Conservation (phyloP, 2,797 vertebrate genomes). For the Takifugu ocellatus region DNA sequence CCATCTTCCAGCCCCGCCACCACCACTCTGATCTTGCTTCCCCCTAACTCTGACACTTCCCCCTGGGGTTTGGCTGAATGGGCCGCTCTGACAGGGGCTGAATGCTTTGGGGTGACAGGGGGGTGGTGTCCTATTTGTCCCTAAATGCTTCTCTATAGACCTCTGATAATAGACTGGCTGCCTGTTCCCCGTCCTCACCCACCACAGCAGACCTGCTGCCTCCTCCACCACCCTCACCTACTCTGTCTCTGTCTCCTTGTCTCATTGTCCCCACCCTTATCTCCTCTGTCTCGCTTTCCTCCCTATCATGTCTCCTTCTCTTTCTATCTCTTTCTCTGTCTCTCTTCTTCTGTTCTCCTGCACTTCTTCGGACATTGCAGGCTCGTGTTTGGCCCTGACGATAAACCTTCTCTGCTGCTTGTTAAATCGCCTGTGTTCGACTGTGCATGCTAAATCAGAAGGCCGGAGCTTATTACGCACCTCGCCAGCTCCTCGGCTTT, state of each 20-base stretch:
- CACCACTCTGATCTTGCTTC: constrained; percentile 43
- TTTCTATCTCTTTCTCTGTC: constrained; percentile 68
- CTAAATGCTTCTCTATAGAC: constrained; percentile 91
- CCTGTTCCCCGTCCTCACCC: constrained; percentile 77
- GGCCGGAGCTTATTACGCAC: constrained; percentile 58
- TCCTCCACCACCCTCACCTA: constrained; percentile 58
- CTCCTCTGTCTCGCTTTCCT: constrained; percentile 71
- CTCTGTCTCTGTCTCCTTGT: constrained; percentile 76
- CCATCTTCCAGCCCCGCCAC: constrained; percentile 67
- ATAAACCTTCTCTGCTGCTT: constrained; percentile 29
- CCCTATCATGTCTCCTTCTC: constrained; percentile 75
- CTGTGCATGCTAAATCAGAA: constrained; percentile 21
- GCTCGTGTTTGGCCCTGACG: constrained; percentile 12
- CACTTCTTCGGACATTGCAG: constrained; percentile 11
- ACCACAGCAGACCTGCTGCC: constrained; percentile 68
- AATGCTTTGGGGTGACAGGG: constrained; percentile 88
- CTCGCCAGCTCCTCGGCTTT: constrained; percentile 47
- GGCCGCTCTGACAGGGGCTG: constrained; percentile 85
- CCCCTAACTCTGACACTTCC: constrained; percentile 50
- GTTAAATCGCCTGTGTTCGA: constrained; percentile 36
- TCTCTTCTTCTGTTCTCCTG: constrained; percentile 44
- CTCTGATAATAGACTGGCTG: constrained; percentile 90
- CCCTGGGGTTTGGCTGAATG: constrained; percentile 83
- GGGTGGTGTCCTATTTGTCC: constrained; percentile 80
- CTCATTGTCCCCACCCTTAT: constrained; percentile 56